Base-by-base conservation (phyloP, 2,888 invertebrate species). In the Sinodicranocentrus sp. region DNA sequence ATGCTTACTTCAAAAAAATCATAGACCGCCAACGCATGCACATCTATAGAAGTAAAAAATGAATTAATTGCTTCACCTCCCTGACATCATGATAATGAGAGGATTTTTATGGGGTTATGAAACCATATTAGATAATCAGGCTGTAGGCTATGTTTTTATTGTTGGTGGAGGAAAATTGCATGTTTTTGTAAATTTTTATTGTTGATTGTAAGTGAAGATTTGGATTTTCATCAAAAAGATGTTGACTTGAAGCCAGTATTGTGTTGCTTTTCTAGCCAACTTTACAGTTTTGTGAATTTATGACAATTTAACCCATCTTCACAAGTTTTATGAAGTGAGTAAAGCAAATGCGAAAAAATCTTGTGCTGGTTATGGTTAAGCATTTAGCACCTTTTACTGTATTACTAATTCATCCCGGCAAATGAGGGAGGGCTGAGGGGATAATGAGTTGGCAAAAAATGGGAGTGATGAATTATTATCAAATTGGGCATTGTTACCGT, bases 11-110 rank as follows among this genome's bases (percentile, higher is more conserved):
- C 10, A 33, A 25, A 52, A 23, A 23, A 19, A 0, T 19, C 28
- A 1, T 25, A 59, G 25, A 2, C 15, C 67, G 17, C 75, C 63
- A 28, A 76, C 75, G 23, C 52, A 15, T 17, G 1, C 39, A 54
- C 15, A 39, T 33, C 57, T 33, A 57, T 39, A 39, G 21, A 28
- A 13, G 5, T 13, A 52, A 67, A 59, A 72, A 48, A 52, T 26
- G 61, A 73, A 73, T 73, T 73, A 73, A 73, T 73, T 73, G 73
- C 73, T 23, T 73, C 61, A 73, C 73, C 73, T 70, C 0, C 26
- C 70, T 63, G 25, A 52, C 52, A 17, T 70, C 28, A 67, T 21
- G 59, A 23, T 28, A 43, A 43, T 67, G 23, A 43, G n/a, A 17
- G 23, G 28, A 15, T 67, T 67, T 44, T 57, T 57, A 57, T 57